phyloP scores from a whole-genome alignment of 2,797 vertebrate species.

The Sciurus vulgaris region DNA sequence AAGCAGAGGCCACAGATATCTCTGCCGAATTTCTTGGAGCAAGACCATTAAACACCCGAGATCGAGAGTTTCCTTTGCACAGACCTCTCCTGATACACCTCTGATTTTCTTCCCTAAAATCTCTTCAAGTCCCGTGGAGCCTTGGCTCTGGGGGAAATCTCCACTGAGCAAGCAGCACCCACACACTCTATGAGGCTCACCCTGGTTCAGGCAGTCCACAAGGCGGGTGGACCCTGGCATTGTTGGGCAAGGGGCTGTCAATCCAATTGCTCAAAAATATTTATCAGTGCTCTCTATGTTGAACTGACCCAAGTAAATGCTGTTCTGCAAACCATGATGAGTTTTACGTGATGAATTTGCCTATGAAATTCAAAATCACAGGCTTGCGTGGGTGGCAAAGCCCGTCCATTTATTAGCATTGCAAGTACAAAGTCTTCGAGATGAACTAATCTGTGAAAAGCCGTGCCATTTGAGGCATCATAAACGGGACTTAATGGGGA shows the following conservation, averaged over 20 bases:
- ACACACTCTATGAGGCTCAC: background rate
- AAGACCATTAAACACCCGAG: background rate
- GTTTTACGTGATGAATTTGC: slow-evolving; percentile 74
- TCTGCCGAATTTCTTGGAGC: background rate
- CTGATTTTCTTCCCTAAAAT: slow-evolving; percentile 31
- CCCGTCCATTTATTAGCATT: slow-evolving; percentile 83
- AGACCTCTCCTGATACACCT: slow-evolving; percentile 2
- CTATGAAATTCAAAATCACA: slow-evolving; percentile 78
- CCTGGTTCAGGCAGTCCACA: background rate
- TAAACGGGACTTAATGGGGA: slow-evolving; percentile 82
- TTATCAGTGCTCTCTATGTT: background rate
- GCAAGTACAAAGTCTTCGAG: slow-evolving; percentile 75
- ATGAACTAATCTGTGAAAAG: slow-evolving; percentile 85
- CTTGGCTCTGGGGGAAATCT: background rate
- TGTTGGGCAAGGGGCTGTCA: background rate
- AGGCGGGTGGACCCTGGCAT: background rate
- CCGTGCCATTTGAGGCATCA: slow-evolving; percentile 83
- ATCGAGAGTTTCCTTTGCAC: background rate
- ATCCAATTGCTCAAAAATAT: background rate
- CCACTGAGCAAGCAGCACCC: background rate
- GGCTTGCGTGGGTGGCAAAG: slow-evolving; percentile 73
- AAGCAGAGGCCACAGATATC: accelerated
- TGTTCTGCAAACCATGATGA: background rate
- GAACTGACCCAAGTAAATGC: background rate
- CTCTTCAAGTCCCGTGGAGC: background rate